Conservation (phyloP, 2,797 vertebrate species). For the Setipinna tenuifilis region DNA sequence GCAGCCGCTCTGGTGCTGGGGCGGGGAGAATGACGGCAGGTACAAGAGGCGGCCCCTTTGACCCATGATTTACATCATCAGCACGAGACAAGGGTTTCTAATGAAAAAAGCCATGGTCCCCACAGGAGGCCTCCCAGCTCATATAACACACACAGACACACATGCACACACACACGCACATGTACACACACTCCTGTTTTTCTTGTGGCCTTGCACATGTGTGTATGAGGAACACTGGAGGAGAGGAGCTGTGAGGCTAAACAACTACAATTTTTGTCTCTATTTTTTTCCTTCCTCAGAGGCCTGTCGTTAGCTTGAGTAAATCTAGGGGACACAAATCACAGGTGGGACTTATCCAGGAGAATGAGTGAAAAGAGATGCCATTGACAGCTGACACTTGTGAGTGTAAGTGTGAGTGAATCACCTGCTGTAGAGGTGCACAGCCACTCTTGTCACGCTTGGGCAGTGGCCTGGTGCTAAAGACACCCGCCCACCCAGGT, state of each 20-base stretch:
- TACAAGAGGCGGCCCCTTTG: conserved; percentile 32
- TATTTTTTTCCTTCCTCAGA: neutral
- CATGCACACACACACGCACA: too few relatives aligned
- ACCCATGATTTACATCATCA: conserved; percentile 39
- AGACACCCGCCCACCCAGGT: neutral
- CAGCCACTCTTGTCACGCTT: neutral
- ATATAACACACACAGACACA: neutral
- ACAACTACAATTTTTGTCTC: neutral
- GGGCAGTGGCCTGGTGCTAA: neutral
- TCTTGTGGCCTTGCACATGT: neutral
- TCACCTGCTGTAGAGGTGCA: neutral
- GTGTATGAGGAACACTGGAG: neutral
- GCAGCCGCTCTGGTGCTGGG: conserved; percentile 10
- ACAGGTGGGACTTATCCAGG: neutral
- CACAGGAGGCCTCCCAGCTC: neutral
- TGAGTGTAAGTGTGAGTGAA: neutral
- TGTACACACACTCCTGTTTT: neutral
- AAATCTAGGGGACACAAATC: neutral
- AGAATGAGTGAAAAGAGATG: neutral
- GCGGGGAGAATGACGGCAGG: neutral
- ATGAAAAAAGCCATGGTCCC: conserved; percentile 28
- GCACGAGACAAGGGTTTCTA: conserved; percentile 31
- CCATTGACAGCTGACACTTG: neutral
- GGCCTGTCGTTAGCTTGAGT: neutral
- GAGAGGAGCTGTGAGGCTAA: neutral